Percentiles rank a stretch among this genome's conserved stretches.
phyloP scores from a whole-genome alignment of 30 jellyfish, hydroid and myxozoan genomes.

The Turritopsis rubra region DNA sequence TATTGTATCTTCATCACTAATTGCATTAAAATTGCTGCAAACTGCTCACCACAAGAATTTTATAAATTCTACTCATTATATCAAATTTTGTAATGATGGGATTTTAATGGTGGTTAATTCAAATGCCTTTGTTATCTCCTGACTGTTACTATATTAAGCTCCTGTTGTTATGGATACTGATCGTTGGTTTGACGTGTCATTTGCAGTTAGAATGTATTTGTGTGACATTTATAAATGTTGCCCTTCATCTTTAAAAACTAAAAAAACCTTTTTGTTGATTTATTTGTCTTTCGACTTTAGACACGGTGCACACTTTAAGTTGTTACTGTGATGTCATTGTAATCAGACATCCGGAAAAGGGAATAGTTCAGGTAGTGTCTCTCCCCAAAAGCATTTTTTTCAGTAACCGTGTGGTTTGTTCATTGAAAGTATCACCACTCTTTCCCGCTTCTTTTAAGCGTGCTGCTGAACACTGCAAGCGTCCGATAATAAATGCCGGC shows the following conservation, averaged over 20 bases:
- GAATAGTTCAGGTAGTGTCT: conserved; percentile 77
- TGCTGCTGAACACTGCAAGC: conserved; percentile 83
- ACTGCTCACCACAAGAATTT: background rate
- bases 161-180: background rate
- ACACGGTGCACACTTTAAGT: conserved; percentile 85
- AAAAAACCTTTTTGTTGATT: background rate
- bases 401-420: background rate
- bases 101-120: background rate
- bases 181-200: no score
- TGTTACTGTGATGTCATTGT: conserved; percentile 85
- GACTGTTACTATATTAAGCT: background rate
- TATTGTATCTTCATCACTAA: background rate
- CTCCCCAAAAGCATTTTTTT: background rate
- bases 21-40: background rate
- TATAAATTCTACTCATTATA: background rate
- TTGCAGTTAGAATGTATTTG: background rate
- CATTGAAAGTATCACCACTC: background rate
- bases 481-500: conserved; percentile 97
- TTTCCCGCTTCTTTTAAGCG: conserved; percentile 36
- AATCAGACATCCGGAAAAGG: conserved; percentile 89
- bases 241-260: no score
- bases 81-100: no score
- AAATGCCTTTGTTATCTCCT: background rate
- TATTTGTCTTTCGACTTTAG: conserved; percentile 31
- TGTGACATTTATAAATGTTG: background rate